Conservation (phyloP, 2,113 vertebrate species). For the Lampris megalopsis region DNA sequence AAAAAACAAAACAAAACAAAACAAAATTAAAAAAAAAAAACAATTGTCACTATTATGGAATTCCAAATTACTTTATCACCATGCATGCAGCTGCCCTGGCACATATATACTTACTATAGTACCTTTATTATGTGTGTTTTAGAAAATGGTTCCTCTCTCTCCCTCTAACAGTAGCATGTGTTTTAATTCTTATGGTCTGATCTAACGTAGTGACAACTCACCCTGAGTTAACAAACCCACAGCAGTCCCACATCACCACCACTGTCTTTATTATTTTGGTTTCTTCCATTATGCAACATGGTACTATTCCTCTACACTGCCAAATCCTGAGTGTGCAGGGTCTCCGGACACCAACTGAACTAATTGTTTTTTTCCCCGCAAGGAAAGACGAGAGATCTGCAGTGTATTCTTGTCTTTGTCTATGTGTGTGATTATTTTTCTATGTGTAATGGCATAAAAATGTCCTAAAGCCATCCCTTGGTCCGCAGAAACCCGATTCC, state of each 20-base stretch:
- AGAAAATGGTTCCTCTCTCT: too few species aligned
- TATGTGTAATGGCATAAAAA: background rate
- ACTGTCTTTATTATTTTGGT: background rate
- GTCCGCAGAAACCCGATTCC: too few species aligned
- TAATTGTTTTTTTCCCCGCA: constrained; percentile 51
- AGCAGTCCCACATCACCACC: background rate
- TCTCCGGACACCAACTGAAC: constrained; percentile 28
- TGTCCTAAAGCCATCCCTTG: constrained; percentile 17
- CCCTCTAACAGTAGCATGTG: too few species aligned
- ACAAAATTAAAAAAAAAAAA: too few species aligned
- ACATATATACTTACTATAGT: too few species aligned
- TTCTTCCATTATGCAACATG: constrained; percentile 16
- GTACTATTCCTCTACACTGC: background rate
- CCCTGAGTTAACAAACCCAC: background rate
- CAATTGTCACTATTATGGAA: too few species aligned
- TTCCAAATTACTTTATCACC: too few species aligned
- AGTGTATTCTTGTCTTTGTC: constrained; percentile 7
- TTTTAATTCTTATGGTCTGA: too few species aligned
- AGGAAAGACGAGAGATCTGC: constrained; percentile 18
- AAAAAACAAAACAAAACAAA: too few species aligned
- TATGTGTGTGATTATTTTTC: constrained; percentile 20
- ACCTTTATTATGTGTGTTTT: too few species aligned
- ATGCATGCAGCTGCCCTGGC: too few species aligned
- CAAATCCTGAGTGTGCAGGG: constrained; percentile 2
- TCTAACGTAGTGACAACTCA: too few species aligned